Evolutionary conservation across 1,140 invertebrate species (phyloP).

Genomic region (Chrysoperla carnea): DNA sequence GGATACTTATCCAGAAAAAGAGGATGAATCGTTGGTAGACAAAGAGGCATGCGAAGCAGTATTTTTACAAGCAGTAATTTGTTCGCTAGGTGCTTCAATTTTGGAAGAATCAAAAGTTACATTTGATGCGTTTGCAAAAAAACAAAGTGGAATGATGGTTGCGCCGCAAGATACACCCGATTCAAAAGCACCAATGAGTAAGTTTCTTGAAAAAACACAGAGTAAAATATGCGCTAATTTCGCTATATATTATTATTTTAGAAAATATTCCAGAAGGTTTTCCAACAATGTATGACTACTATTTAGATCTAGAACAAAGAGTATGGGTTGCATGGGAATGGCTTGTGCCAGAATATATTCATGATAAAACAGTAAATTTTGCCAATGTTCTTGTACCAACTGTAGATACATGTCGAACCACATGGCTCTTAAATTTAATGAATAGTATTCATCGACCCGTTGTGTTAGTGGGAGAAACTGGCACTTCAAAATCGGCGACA

Average conservation of each 20-base stretch:
- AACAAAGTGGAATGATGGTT: constrained; percentile 44
- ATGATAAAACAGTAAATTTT: constrained; percentile 49
- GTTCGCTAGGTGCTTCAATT: constrained; percentile 65
- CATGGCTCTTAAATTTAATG: constrained; percentile 63
- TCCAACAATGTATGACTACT: constrained; percentile 64
- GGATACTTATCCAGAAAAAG: constrained; percentile 20
- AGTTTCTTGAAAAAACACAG: too few species aligned
- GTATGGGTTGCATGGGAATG: constrained; percentile 77
- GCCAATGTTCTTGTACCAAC: constrained; percentile 78
- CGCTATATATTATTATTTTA: constrained; percentile 16
- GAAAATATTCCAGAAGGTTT: constrained; percentile 48
- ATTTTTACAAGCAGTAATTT: constrained; percentile 63
- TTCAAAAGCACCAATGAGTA: constrained; percentile 42
- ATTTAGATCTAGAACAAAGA: constrained; percentile 44
- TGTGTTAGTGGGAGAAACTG: constrained; percentile 72
- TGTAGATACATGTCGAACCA: constrained; percentile 62
- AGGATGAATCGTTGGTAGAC: constrained; percentile 27
- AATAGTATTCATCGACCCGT: constrained; percentile 60
- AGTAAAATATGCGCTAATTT: too few species aligned
- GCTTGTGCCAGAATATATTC: constrained; percentile 54
- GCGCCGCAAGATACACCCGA: constrained; percentile 38
- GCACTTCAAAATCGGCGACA: constrained; percentile 80
- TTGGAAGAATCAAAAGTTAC: constrained; percentile 41
- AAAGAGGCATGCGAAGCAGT: constrained; percentile 42
- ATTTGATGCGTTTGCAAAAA: constrained; percentile 71